A percentile compares a stretch with the other conserved stretches of the same genome.
Evolutionary conservation across 2,113 vertebrate species (phyloP).

Genomic region (Myrmecophaga tridactyla): DNA sequence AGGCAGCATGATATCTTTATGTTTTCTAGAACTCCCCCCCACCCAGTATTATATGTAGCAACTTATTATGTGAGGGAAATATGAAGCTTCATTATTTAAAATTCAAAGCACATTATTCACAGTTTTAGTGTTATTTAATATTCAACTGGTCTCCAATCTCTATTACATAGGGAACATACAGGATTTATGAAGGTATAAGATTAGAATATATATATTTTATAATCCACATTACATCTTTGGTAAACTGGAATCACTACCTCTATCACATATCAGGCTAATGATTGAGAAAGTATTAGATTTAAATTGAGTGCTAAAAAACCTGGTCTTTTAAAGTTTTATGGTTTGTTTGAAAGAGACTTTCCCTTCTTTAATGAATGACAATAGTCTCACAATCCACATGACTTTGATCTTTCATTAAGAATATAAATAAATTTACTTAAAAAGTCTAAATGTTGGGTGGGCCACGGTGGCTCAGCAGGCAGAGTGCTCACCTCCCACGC

Average conservation of each 20-base stretch:
- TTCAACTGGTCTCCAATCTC: no score
- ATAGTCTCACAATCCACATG: neutral
- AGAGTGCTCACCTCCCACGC: no score
- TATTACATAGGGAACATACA: no score
- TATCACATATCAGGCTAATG: neutral
- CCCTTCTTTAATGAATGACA: conserved; percentile 28
- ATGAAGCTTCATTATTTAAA: no score
- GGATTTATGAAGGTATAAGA: no score
- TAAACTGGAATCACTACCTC: neutral
- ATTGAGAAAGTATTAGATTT: conserved; percentile 15
- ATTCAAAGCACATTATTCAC: no score
- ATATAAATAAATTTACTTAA: conserved; percentile 8
- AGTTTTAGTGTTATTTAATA: no score
- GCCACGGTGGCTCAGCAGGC: no score
- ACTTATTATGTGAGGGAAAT: no score
- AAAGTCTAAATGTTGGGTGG: no score
- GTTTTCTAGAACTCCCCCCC: neutral
- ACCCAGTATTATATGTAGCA: neutral
- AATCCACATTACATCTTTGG: neutral
- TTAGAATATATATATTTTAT: no score
- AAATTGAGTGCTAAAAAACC: neutral
- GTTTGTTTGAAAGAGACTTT: neutral
- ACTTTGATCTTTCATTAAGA: conserved; percentile 12
- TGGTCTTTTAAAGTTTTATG: neutral
- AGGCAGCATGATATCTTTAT: no score